A percentile compares a stretch with the other conserved stretches of the same genome.
Evolutionary conservation across 1,140 invertebrate genomes (phyloP).

Genomic region (Lepidurus couesii): DNA sequence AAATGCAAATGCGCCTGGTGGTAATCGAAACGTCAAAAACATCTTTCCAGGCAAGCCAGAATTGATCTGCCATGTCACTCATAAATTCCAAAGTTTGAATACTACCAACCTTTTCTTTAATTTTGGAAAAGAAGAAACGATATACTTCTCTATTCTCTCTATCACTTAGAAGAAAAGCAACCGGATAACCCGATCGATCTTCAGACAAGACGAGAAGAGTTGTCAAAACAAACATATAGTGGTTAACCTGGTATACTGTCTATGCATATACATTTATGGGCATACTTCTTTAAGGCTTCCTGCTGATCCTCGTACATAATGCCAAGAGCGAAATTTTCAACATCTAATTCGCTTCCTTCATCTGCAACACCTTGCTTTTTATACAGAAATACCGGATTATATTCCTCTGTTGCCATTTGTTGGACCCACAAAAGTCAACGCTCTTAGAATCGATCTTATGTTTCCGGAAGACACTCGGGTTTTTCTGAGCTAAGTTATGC

Average conservation of each 20-base stretch:
- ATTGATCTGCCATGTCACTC: slow-evolving; percentile 27
- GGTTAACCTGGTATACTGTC: neutral
- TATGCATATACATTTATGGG: no score
- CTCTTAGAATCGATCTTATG: no score
- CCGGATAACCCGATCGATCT: neutral
- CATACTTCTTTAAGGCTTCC: no score
- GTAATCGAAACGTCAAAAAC: neutral
- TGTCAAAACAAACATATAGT: neutral
- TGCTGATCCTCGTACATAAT: no score
- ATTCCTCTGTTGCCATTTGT: no score
- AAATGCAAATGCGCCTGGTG: neutral
- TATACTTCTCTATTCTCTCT: neutral
- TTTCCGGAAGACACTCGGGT: no score
- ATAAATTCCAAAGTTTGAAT: slow-evolving; percentile 14
- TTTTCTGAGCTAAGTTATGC: no score
- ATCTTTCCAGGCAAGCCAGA: neutral
- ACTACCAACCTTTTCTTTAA: neutral
- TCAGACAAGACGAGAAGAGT: neutral
- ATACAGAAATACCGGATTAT: no score
- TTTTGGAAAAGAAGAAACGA: neutral
- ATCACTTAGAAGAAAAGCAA: slow-evolving; percentile 22
- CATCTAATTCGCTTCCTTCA: no score
- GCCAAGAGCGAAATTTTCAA: no score
- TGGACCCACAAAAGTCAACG: no score
- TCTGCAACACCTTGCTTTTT: no score